Evolutionary conservation across 2,113 vertebrate species (phyloP).

Genomic region (Megaleporinus macrocephalus): DNA sequence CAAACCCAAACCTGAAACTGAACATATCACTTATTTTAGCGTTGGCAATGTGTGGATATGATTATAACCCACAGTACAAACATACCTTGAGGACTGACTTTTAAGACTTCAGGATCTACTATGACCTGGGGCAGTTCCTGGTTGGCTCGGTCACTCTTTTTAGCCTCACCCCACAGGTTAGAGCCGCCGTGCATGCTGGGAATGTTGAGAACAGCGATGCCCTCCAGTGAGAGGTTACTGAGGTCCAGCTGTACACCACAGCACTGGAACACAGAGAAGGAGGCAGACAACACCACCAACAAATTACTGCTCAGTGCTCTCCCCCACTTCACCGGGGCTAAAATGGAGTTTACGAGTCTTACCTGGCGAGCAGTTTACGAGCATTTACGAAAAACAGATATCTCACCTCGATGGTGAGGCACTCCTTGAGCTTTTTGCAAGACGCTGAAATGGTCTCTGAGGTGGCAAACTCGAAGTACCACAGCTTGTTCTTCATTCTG

Average conservation of each 20-base stretch:
- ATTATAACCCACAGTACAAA: neutral
- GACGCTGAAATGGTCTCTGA: conserved; percentile 91
- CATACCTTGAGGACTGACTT: conserved; percentile 87
- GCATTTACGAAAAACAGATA: neutral
- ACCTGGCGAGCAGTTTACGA: neutral
- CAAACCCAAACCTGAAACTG: no score
- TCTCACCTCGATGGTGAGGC: conserved; percentile 82
- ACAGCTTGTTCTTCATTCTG: conserved; percentile 93
- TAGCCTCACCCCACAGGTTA: conserved; percentile 92
- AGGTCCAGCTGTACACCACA: conserved; percentile 83
- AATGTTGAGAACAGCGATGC: conserved; percentile 90
- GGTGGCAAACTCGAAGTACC: conserved; percentile 94
- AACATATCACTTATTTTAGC: no score
- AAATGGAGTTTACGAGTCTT: neutral
- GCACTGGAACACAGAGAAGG: conserved; percentile 73
- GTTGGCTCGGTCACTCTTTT: conserved; percentile 71
- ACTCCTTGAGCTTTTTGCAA: conserved; percentile 88
- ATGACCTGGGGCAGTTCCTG: conserved; percentile 81
- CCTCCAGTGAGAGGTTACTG: conserved; percentile 79
- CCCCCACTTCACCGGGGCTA: neutral
- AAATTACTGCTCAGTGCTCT: neutral
- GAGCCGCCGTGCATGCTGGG: conserved; percentile 94
- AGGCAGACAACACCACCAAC: conserved; percentile 7
- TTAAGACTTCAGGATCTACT: conserved; percentile 84
- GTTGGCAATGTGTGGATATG: no score